phyloP scores from a whole-genome alignment of 2,888 invertebrate genomes.

The Acronicta leporina region DNA sequence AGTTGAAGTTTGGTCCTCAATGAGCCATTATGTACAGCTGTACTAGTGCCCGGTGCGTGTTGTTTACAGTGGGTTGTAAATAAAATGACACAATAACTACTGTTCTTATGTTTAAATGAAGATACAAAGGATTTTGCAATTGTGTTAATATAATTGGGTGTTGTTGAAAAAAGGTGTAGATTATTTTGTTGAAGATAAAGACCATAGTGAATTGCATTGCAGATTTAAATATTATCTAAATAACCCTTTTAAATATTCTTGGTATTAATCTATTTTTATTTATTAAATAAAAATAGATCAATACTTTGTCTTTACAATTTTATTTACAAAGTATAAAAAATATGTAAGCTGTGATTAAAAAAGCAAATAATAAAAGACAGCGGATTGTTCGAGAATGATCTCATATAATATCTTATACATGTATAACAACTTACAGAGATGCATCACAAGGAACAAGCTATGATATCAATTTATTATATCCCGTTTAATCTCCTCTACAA shows the following conservation, averaged over 20 bases:
- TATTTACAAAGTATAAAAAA: not conserved
- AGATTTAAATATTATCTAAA: too few relatives aligned
- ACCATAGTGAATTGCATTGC: too few relatives aligned
- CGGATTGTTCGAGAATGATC: conserved; percentile 75
- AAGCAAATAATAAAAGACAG: conserved; percentile 57
- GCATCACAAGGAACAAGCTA: conserved; percentile 72
- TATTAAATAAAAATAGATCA: too few relatives aligned
- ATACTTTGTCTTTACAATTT: not conserved
- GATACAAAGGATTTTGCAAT: conserved; percentile 17
- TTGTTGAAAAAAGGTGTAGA: not conserved
- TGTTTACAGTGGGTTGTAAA: conserved; percentile 41
- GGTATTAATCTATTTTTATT: too few relatives aligned
- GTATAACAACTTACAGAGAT: conserved; percentile 81
- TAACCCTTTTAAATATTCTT: too few relatives aligned
- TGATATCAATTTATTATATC: conserved; percentile 36
- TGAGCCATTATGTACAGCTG: conserved; percentile 16
- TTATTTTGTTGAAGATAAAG: not conserved
- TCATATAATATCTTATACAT: conserved; percentile 81
- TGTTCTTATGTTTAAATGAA: conserved; percentile 16
- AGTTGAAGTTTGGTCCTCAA: not conserved
- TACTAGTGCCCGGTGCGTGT: conserved; percentile 34
- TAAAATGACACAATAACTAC: conserved; percentile 60
- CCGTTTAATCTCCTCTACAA: conserved; percentile 21
- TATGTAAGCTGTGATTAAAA: conserved; percentile 21
- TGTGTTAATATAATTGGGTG: conserved; percentile 21